Evolutionary conservation across 2,113 vertebrate genomes (phyloP).

Genomic region (Ictidomys tridecemlineatus): DNA sequence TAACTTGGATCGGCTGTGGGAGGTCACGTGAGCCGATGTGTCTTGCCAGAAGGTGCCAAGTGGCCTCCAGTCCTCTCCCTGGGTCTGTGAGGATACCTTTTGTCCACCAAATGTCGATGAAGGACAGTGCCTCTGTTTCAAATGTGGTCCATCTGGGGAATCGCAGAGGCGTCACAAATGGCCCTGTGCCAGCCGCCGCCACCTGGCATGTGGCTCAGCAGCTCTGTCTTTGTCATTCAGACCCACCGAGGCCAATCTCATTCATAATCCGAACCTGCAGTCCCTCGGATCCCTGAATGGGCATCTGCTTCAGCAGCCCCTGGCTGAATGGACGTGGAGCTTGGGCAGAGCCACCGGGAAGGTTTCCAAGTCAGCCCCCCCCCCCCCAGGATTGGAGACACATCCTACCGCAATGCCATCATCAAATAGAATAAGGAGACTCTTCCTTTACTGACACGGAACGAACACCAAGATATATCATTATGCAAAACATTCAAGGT

Average conservation of each 20-base stretch:
- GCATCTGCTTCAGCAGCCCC: background rate
- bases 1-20: background rate
- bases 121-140: constrained; percentile 17
- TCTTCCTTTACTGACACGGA: background rate
- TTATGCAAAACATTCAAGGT: background rate
- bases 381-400: background rate
- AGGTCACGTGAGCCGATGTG: background rate
- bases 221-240: constrained; percentile 35
- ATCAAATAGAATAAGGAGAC: background rate
- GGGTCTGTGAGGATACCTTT: background rate
- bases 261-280: background rate
- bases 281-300: background rate
- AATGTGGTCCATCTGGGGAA: constrained; percentile 54
- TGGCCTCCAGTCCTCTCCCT: background rate
- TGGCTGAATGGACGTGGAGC: background rate
- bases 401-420: background rate
- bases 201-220: constrained; percentile 33
- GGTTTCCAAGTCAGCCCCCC: background rate
- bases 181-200: constrained; percentile 42
- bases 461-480: background rate
- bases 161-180: background rate
- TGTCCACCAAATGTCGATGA: constrained; percentile 48
- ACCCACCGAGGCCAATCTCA: background rate
- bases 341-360: background rate
- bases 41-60: background rate